Percentiles rank a stretch among this genome's conserved stretches.
These are phyloP conservation scores for Mamestra configurata DNA, from an alignment of 1,140 invertebrate species.

Conservation along the genomic window DNA sequence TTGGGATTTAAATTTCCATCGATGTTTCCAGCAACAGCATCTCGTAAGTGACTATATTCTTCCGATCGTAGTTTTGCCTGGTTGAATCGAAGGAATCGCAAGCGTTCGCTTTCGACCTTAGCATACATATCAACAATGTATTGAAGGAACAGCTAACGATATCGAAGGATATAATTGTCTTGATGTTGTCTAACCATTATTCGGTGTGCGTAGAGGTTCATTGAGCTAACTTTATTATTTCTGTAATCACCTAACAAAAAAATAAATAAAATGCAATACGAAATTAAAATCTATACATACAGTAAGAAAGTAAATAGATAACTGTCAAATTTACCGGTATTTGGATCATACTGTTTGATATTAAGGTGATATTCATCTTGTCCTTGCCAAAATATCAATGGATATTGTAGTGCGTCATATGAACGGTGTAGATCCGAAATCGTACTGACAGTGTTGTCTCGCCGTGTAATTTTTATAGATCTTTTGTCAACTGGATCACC, in stretches of 20 bases:
- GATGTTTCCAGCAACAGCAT: background rate
- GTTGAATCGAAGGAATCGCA: background rate
- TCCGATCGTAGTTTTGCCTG: background rate
- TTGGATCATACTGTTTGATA: constrained; percentile 43
- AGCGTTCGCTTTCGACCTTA: background rate
- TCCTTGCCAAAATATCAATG: constrained; percentile 50
- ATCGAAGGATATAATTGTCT: background rate
- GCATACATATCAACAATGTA: background rate
- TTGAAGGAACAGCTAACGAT: background rate
- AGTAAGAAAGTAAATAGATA: too few species aligned
- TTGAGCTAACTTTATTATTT: background rate
- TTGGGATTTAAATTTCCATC: background rate
- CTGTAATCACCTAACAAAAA: background rate
- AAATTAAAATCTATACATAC: too few species aligned
- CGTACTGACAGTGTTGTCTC: constrained; percentile 13
- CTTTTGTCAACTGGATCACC: constrained; percentile 73
- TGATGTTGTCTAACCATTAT: background rate
- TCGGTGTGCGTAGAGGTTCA: background rate
- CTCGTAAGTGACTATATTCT: background rate
- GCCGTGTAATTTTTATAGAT: constrained; percentile 76
- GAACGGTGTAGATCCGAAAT: too few species aligned
- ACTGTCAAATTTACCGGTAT: too few species aligned
- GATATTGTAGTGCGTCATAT: constrained; percentile 81
- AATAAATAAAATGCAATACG: too few species aligned
- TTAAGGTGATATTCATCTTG: constrained; percentile 74